phyloP scores from a whole-genome alignment of 2,888 invertebrate species.

The Leptinotarsa peninsularis region DNA sequence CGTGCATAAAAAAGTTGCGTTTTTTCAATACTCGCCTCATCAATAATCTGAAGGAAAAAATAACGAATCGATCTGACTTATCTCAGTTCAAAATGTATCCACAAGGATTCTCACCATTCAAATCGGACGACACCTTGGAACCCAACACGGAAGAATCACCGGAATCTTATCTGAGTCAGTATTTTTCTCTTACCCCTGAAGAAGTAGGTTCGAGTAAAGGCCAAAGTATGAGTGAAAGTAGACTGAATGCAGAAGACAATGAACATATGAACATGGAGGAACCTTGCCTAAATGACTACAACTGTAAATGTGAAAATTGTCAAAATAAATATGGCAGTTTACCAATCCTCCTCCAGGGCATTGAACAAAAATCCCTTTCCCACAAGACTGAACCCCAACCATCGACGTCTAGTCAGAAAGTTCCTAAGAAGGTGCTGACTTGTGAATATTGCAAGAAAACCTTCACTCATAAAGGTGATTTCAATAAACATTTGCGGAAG shows the following conservation, averaged over 20 bases:
- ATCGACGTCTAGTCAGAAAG: slow-evolving; percentile 49
- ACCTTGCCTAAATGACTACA: slow-evolving; percentile 42
- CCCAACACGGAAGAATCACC: slow-evolving; percentile 1
- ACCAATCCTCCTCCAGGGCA: slow-evolving; percentile 52
- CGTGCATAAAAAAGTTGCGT: slow-evolving; percentile 39
- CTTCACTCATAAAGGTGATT: slow-evolving; percentile 63
- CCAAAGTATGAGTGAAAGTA: slow-evolving; percentile 33
- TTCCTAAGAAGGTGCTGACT: slow-evolving; percentile 49
- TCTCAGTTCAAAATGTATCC: slow-evolving; percentile 13
- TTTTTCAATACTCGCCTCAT: slow-evolving; percentile 30
- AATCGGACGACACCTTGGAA: neutral
- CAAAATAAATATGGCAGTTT: slow-evolving; percentile 52
- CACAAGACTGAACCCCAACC: slow-evolving; percentile 47
- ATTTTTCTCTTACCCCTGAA: neutral
- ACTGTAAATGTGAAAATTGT: slow-evolving; percentile 50
- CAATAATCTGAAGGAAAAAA: slow-evolving; percentile 2
- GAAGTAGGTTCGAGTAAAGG: neutral
- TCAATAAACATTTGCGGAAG: slow-evolving; percentile 62
- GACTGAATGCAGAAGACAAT: slow-evolving; percentile 22
- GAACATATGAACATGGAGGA: slow-evolving; percentile 21
- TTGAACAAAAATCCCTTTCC: slow-evolving; percentile 48
- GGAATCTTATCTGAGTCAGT: slow-evolving; percentile 5
- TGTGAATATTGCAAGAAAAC: slow-evolving; percentile 60
- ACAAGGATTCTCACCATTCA: slow-evolving; percentile 16
- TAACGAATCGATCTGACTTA: neutral